Base-by-base conservation (phyloP, 1,140 invertebrate genomes). In the Archivesica marissinica region DNA sequence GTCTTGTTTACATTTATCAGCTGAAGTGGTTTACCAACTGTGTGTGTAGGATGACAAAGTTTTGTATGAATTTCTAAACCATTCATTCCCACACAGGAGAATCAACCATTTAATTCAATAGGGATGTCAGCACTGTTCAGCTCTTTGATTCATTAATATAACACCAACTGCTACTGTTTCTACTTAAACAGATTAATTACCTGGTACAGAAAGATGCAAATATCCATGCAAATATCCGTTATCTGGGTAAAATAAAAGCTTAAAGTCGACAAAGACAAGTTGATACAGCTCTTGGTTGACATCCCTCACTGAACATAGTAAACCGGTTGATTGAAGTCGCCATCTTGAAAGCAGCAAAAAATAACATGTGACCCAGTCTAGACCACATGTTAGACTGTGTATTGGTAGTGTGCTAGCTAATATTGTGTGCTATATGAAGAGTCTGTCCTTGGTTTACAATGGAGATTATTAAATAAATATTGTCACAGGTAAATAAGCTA, bases 381-480 rank as follows among this genome's bases (percentile, higher is more conserved):
- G 59, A 64, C 59, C 59, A 64, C 59, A 64, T 64, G 59, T 64
- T 64, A 64, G 59, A 64, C 59, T 64, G 59, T 64, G 59, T 64
- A 64, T 33, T 35, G 59, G 30, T 64, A 35, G 13, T 17, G 59
- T 64, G 59, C 59, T 64, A 35, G 59, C 59, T 64, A 35, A 30
- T 64, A 64, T 35, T 64, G 13, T 30, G n/a, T 64, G 30, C 30
- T 64, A 64, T 64, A 64, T 64, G 25, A 64, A 64, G 30, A 35
- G 59, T 64, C 59, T 64, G 30, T 20, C 33, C 11, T 15, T 17
- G 4, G 59, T 28, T 7, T n/a, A 64, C 38, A 64, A 64, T 64
- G 59, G 59, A 64, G 59, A 64, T 64, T 28, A 64, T 64, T 64
- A 64, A 64, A 64, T 64, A 64, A 64, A 64, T 64, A 64, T 64